Conservation (phyloP, 2,888 invertebrate species). For the Xestia c-nigrum region DNA sequence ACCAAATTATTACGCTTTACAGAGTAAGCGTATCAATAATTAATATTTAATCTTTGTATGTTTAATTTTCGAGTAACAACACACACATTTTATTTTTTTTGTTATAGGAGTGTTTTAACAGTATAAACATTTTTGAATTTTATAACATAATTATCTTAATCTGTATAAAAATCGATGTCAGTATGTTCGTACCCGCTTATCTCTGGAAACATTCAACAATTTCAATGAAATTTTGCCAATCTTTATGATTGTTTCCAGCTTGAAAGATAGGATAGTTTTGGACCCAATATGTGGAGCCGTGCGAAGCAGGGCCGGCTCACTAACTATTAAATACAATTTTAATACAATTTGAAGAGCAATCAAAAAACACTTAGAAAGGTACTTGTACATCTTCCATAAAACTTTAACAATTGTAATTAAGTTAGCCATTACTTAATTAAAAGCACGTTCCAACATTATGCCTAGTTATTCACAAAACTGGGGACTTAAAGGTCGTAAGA, state of each 20-base stretch:
- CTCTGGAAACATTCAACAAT: neutral
- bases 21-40: neutral
- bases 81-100: neutral
- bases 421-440: constrained; percentile 42
- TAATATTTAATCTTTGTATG: neutral
- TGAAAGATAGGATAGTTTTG: neutral
- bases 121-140: neutral
- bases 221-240: neutral
- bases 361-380: neutral
- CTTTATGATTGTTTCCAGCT: neutral
- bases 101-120: too few species aligned
- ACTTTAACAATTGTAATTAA: constrained; percentile 13
- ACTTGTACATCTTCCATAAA: neutral
- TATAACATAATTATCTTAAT: neutral
- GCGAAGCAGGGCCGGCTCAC: neutral
- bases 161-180: neutral
- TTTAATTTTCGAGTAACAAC: neutral
- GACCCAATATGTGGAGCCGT: neutral
- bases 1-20: neutral
- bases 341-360: neutral
- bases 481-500: constrained; percentile 71
- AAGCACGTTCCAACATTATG: constrained; percentile 46
- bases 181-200: neutral
- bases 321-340: neutral
- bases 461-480: constrained; percentile 57